These are phyloP conservation scores for Dolichotis patagonum DNA, from an alignment of 2,113 vertebrate genomes.

Conservation along the genomic window DNA sequence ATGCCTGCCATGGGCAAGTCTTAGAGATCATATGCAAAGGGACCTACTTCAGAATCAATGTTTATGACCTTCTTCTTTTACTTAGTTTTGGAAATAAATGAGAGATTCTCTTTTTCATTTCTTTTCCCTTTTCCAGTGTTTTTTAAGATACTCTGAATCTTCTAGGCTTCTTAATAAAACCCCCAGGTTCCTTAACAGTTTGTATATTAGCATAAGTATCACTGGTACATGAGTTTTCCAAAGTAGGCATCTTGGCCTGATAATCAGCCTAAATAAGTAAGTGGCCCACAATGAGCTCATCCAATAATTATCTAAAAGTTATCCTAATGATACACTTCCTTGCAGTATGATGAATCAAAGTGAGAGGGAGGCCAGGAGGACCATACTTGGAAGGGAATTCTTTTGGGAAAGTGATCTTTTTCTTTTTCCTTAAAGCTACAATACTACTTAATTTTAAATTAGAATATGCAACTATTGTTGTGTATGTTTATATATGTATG, in stretches of 20 bases:
- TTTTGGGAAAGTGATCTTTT: background rate
- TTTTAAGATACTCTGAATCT: background rate
- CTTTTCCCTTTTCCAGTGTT: background rate
- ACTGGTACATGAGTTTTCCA: background rate
- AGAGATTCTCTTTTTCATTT: background rate
- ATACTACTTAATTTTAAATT: background rate
- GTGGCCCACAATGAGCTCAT: background rate
- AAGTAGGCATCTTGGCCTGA: slow-evolving; percentile 8
- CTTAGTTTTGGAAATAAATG: background rate
- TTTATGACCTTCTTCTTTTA: background rate
- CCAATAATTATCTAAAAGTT: slow-evolving; percentile 10
- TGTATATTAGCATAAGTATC: background rate
- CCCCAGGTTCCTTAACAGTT: slow-evolving; percentile 20
- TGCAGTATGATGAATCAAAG: background rate
- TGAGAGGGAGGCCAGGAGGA: background rate
- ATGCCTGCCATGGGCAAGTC: background rate
- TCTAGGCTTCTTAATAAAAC: background rate
- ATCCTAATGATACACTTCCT: background rate
- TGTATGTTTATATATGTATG: background rate
- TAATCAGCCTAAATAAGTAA: background rate
- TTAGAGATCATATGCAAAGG: background rate
- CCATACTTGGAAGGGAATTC: background rate
- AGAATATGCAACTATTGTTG: background rate
- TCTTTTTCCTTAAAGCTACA: background rate
- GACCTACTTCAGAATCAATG: too few species aligned